Base-by-base conservation (phyloP, 1,140 invertebrate genomes). In the Drosophila busckii region DNA sequence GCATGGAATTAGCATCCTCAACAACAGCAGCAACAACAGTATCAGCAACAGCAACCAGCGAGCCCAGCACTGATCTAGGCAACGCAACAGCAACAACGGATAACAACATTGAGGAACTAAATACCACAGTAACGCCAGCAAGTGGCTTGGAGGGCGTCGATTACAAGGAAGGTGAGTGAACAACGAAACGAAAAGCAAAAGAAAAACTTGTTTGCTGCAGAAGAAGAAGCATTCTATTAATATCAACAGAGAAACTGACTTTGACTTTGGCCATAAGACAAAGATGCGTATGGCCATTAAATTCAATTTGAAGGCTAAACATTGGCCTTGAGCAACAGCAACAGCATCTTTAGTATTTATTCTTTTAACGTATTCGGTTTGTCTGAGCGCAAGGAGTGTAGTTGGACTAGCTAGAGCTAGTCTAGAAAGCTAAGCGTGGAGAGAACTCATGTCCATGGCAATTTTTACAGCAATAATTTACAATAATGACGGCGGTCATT, bases 381-480 rank as follows among this genome's bases (percentile, higher is more conserved):
- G n/a, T n/a, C n/a, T n/a, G n/a, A n/a, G n/a, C n/a, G n/a, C n/a
- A n/a, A n/a, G n/a, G n/a, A n/a, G n/a, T n/a, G n/a, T n/a, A n/a
- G n/a, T n/a, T n/a, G n/a, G n/a, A 32, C 10, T 35, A 38, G 10
- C 50, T 7, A 20, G 7, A 12, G 10, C 25, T 6, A 19, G 10
- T 41, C 38, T 60, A 60, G 53, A 62, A 63, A 58, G 53, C 42
- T 55, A 48, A 38, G 32, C 32, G 9, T 12, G 48, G 42, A 52
- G 46, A 44, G 49, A 35, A 52, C 49, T 52, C 50, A 40, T 67
- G 59, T 63, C 46, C 62, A 50, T 54, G 40, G 55, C 65, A 66
- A 70, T 82, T 83, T 82, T 83, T 83, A 83, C 76, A 70, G 70
- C 75, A 82, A 82, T 82, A 80, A 83, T 82, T 82, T 80, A 80